phyloP scores from a whole-genome alignment of 2,113 vertebrate species.

The Aegithalos caudatus region DNA sequence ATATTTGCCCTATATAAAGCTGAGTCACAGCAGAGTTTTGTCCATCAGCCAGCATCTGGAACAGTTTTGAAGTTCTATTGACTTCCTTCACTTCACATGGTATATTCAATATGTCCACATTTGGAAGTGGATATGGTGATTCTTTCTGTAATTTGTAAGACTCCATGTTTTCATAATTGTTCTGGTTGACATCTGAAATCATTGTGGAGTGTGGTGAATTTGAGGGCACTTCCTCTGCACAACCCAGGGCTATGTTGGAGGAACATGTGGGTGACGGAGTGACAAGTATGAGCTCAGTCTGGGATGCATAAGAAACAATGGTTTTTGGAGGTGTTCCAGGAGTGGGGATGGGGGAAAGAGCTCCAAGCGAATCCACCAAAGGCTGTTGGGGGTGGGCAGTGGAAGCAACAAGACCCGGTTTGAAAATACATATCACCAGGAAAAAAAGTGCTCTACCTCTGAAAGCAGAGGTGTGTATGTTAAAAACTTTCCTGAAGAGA shows the following conservation, averaged over 20 bases:
- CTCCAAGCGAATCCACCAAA: not conserved
- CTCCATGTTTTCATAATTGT: not conserved
- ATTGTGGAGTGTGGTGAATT: not conserved
- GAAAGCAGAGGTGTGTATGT: not conserved
- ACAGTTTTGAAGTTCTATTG: not conserved
- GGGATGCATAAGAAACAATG: not conserved
- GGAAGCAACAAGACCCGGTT: accelerated
- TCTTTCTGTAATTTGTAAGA: not conserved
- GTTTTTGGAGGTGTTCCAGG: not conserved
- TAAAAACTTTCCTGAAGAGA: not conserved
- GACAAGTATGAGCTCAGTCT: not conserved
- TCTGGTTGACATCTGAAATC: not conserved
- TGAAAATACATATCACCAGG: not conserved
- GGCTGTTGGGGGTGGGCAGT: not conserved
- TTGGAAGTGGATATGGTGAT: not conserved
- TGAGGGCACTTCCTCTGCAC: not conserved
- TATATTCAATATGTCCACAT: not conserved
- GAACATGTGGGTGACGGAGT: not conserved
- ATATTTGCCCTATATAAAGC: not conserved
- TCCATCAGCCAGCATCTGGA: not conserved
- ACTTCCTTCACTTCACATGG: not conserved
- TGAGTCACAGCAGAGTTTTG: not conserved
- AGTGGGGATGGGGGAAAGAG: not conserved
- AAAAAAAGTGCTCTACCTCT: not conserved
- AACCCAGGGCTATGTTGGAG: not conserved